Base-by-base conservation (phyloP, 2,113 vertebrate genomes). In the Zapornia atra region DNA sequence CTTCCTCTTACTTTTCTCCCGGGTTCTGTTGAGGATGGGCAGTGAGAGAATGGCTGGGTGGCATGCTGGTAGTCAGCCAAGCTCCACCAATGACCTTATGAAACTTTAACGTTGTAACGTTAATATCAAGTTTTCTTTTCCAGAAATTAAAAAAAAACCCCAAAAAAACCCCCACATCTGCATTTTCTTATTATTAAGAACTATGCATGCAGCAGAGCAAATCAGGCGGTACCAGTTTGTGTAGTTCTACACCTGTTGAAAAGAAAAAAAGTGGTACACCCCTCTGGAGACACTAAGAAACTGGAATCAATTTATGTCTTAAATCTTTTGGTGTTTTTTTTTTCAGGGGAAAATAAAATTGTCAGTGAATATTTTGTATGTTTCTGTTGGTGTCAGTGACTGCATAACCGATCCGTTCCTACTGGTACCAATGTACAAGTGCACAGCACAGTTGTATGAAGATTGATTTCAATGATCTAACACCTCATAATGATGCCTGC, bases 1-100 rank as follows among this genome's bases (percentile, higher is more conserved):
- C 38, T 86, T 51, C 17, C 12, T 34, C 4, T 16, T 56, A 3
- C 33, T 88, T 84, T 34, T 51, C 66, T 13, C 15, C 12, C 15
- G 3, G 24, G 9, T 38, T n/a, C 11, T 65, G 3, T 59, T 6
- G 5, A 83, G 7, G 13, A 34, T 3, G 6, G 22, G 0, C 3
- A 22, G 21, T 46, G 53, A 65, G 26, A 73, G 14, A 24, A 11
- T 25, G 40, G 4, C 11, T 63, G 21, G 8, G 33, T 42, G 10
- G 5, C 15, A 17, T 33, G 31, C 46, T 53, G 48, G 11, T 53
- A 84, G 44, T 12, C 42, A 44, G 42, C 42, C 42, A 44, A 17
- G 42, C 42, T n/a, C 44, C 22, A 54, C 6, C 4, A 2, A 63
- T 13, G 18, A 48, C 29, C 8, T 50, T 36, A 15, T 22, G 28